Conservation (phyloP, 2,888 invertebrate species). For the Alentia gelatinosa region DNA sequence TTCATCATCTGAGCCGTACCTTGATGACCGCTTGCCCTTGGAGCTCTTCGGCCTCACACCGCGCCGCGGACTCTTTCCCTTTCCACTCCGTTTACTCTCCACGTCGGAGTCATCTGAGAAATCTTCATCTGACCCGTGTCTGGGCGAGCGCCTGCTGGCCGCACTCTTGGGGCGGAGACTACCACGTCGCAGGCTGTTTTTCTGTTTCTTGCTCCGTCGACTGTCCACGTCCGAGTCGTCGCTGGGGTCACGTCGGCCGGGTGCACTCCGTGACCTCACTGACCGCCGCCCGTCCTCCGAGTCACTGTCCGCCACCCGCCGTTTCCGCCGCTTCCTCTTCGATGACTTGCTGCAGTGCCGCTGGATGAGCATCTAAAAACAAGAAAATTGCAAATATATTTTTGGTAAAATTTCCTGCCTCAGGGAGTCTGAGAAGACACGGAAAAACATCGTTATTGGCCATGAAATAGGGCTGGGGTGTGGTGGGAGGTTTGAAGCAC, state of each 20-base stretch:
- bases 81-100: neutral
- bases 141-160: neutral
- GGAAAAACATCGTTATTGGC: too few species aligned
- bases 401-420: too few species aligned
- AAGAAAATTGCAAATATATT: neutral
- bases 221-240: neutral
- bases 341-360: constrained; percentile 71
- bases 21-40: neutral
- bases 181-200: neutral
- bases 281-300: constrained; percentile 20
- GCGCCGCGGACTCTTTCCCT: neutral
- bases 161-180: neutral
- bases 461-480: too few species aligned
- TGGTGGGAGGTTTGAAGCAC: too few species aligned
- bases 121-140: neutral
- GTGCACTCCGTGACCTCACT: neutral
- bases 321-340: constrained; percentile 64
- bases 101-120: neutral
- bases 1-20: neutral
- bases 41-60: neutral
- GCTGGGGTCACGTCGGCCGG: neutral
- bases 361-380: constrained; percentile 75
- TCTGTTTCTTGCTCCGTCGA: neutral
- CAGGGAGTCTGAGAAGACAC: too few species aligned
- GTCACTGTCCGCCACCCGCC: constrained; percentile 50